phyloP scores from a whole-genome alignment of 2,797 vertebrate species.

The Lerista edwardsae region DNA sequence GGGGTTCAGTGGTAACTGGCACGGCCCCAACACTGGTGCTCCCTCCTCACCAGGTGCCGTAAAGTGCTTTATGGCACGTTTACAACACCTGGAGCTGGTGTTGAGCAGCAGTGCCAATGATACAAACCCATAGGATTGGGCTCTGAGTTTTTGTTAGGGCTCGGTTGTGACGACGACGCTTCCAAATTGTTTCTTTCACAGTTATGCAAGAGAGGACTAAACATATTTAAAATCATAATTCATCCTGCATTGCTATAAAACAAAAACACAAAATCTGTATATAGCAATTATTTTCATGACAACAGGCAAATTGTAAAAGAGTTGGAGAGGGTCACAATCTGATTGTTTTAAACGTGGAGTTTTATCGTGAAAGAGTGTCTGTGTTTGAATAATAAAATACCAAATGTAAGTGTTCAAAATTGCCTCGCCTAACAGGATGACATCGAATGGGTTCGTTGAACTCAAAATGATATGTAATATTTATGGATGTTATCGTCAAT shows the following conservation, averaged over 20 bases:
- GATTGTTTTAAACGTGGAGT: neutral
- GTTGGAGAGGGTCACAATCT: neutral
- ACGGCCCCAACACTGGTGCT: too few relatives aligned
- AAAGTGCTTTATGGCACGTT: too few relatives aligned
- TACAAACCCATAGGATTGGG: too few relatives aligned
- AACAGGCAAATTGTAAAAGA: neutral
- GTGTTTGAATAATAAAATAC: conserved; percentile 13
- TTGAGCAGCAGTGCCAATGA: too few relatives aligned
- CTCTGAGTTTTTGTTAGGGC: neutral
- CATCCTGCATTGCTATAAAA: neutral
- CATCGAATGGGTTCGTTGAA: conserved; percentile 4
- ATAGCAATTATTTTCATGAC: neutral
- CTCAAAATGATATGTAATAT: neutral
- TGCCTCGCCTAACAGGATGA: conserved; percentile 9
- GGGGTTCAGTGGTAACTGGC: too few relatives aligned
- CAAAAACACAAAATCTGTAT: neutral
- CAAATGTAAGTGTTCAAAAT: conserved; percentile 3
- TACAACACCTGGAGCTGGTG: too few relatives aligned
- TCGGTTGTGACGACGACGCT: neutral
- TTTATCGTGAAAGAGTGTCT: neutral
- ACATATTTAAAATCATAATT: neutral
- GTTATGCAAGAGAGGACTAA: neutral
- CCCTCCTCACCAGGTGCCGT: too few relatives aligned
- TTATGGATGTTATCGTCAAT: conserved; percentile 9
- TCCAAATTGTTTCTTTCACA: neutral